Evolutionary conservation across 2,888 invertebrate species (phyloP).

Genomic region (Coleophora flavipennella): DNA sequence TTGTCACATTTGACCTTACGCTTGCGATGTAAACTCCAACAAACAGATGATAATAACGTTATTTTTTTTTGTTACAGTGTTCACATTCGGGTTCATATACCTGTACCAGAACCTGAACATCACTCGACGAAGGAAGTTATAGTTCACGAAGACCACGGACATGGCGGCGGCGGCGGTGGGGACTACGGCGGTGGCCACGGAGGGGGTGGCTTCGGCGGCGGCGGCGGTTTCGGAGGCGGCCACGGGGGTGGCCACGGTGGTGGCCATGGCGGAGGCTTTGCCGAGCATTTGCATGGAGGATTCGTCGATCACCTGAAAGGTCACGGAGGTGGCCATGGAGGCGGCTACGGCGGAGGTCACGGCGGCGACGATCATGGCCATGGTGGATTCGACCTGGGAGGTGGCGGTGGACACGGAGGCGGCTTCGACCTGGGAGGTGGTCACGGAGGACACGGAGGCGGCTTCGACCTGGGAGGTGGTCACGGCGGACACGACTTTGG

Average conservation of each 20-base stretch:
- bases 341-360: constrained; percentile 14
- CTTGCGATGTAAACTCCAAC: constrained; percentile 30
- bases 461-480: constrained; percentile 13
- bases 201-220: constrained; percentile 25
- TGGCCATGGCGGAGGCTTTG: constrained; percentile 29
- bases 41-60: background rate
- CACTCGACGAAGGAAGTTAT: constrained; percentile 60
- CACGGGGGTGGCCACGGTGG: constrained; percentile 17
- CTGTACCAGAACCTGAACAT: constrained; percentile 62
- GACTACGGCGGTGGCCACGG: constrained; percentile 25
- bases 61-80: constrained; percentile 54
- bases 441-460: constrained; percentile 16
- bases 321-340: constrained; percentile 18
- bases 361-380: constrained; percentile 16
- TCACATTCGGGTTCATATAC: constrained; percentile 71
- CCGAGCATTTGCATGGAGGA: constrained; percentile 42
- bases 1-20: constrained; percentile 35
- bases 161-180: constrained; percentile 14
- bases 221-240: constrained; percentile 19
- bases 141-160: constrained; percentile 46
- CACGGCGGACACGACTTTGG: constrained; percentile 12
- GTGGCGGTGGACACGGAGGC: constrained; percentile 15
- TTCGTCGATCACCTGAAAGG: constrained; percentile 39
- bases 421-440: constrained; percentile 21
- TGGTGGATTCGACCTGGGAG: constrained; percentile 14